phyloP scores from a whole-genome alignment of 2,113 vertebrate genomes.

The Pygoscelis adeliae region DNA sequence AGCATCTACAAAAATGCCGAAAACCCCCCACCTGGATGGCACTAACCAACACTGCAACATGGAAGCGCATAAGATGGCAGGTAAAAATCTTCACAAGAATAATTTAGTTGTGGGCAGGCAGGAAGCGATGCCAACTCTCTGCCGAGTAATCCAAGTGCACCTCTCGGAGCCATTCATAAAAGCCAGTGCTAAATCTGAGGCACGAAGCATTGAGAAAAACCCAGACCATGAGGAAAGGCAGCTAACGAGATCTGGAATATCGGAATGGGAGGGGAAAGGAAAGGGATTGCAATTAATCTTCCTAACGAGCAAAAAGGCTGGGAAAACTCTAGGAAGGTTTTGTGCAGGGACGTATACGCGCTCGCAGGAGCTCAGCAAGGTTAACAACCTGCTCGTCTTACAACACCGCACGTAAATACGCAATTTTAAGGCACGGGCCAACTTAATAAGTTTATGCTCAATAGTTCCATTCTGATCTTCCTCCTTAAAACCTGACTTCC shows the following conservation, averaged over 20 bases:
- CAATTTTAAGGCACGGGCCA: not conserved
- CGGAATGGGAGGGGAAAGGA: not conserved
- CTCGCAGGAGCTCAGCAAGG: not conserved
- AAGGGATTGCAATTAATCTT: not conserved
- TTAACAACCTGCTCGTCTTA: not conserved
- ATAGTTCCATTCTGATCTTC: not conserved
- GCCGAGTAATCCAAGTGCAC: accelerated
- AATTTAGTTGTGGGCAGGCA: not conserved
- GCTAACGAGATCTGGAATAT: not conserved
- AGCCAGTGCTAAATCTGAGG: not conserved
- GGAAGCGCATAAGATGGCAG: accelerated
- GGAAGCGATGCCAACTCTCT: not conserved
- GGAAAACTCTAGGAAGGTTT: not conserved
- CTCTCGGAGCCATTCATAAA: not conserved
- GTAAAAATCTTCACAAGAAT: not conserved
- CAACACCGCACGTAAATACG: accelerated
- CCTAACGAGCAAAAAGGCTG: not conserved
- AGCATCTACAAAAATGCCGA: not conserved
- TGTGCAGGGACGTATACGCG: accelerated
- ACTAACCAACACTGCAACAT: not conserved
- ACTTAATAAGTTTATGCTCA: not conserved
- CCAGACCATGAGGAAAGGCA: not conserved
- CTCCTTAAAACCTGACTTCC: slow-evolving; percentile 21
- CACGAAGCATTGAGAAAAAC: not conserved
- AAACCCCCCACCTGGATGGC: accelerated